A percentile compares a stretch with the other conserved stretches of the same genome.
phyloP scores from a whole-genome alignment of 2,797 vertebrate genomes.

The Numenius phaeopus region DNA sequence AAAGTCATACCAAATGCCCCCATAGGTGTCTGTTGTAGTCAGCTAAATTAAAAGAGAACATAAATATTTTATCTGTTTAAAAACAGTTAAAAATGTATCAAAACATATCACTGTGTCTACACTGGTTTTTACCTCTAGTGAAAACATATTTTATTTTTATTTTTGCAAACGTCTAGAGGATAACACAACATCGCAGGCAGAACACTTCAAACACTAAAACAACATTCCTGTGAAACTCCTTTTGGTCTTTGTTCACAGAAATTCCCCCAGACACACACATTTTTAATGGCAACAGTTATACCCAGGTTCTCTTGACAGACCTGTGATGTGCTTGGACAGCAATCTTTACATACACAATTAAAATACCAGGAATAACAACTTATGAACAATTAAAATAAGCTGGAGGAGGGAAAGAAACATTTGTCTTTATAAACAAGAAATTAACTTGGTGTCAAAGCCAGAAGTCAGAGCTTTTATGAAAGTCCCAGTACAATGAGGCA shows the following conservation, averaged over 20 bases:
- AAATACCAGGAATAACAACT: not conserved
- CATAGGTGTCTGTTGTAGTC: not conserved
- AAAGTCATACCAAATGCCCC: not conserved
- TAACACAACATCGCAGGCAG: not conserved
- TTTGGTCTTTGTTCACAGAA: not conserved
- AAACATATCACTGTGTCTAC: not conserved
- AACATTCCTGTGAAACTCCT: not conserved
- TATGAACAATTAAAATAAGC: not conserved
- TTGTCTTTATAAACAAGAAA: not conserved
- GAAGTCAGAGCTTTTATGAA: not conserved
- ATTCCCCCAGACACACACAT: not conserved
- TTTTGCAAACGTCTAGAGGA: not conserved
- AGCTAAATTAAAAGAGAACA: not conserved
- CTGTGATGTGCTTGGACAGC: not conserved
- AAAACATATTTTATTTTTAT: not conserved
- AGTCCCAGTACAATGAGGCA: not conserved
- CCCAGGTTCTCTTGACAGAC: not conserved
- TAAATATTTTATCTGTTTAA: not conserved
- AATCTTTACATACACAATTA: not conserved
- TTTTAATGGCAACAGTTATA: not conserved
- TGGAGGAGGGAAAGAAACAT: not conserved
- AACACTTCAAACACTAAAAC: not conserved
- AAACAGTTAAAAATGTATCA: not conserved
- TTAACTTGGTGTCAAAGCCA: not conserved
- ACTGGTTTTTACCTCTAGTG: not conserved